These are phyloP conservation scores for Prionailurus viverrinus DNA, from an alignment of 2,113 vertebrate genomes.

Conservation along the genomic window DNA sequence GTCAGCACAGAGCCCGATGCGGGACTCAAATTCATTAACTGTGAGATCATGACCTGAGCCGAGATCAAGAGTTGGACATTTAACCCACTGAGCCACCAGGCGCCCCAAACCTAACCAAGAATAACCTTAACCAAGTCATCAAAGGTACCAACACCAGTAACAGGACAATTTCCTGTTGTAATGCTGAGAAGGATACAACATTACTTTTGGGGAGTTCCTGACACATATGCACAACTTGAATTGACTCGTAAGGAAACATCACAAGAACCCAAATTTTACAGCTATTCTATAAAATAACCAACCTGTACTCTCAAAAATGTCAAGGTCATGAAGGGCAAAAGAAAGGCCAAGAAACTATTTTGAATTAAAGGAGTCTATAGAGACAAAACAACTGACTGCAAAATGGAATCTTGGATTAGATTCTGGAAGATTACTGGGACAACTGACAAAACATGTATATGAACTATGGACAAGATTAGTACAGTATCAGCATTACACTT, in stretches of 20 bases:
- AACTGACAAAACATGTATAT: not conserved
- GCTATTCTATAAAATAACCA: not conserved
- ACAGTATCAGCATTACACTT: not conserved
- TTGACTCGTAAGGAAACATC: conserved; percentile 1
- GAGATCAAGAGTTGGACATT: too few relatives aligned
- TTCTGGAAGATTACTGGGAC: not conserved
- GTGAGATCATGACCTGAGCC: too few relatives aligned
- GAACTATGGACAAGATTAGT: not conserved
- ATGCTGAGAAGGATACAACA: not conserved
- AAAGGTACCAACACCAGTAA: not conserved
- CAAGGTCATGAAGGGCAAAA: not conserved
- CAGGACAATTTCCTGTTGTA: not conserved
- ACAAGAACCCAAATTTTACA: not conserved
- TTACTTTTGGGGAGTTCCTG: not conserved
- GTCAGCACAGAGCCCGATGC: too few relatives aligned
- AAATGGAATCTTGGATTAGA: not conserved
- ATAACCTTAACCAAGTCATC: conserved; percentile 32
- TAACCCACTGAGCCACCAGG: too few relatives aligned
- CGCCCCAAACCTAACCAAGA: not conserved
- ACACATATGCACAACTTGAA: not conserved
- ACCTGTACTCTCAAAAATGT: not conserved
- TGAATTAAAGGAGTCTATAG: not conserved
- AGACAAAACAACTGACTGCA: not conserved
- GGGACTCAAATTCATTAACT: too few relatives aligned
- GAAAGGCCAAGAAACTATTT: not conserved